Conservation (phyloP, 1,140 invertebrate species). For the Aphelinus atriplicis region DNA sequence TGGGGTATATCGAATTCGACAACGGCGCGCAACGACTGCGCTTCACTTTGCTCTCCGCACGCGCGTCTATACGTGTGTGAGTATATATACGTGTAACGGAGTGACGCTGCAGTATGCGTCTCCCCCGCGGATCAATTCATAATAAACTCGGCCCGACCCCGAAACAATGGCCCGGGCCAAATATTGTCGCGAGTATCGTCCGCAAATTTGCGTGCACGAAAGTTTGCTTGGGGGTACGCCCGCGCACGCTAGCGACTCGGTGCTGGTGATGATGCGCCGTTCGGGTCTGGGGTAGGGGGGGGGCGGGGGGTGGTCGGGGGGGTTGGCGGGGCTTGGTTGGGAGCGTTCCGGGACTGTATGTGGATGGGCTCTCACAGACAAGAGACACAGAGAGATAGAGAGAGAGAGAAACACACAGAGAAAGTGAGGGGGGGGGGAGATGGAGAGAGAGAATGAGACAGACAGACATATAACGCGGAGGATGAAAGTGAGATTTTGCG, state of each 20-base stretch:
- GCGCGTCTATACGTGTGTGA: neutral
- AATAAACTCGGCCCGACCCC: constrained; percentile 56
- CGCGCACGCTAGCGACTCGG: constrained; percentile 44
- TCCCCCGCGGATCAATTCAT: constrained; percentile 60
- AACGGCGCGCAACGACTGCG: constrained; percentile 39
- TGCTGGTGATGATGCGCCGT: constrained; percentile 41
- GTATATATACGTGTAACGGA: constrained; percentile 41
- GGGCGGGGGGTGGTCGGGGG: constrained; percentile 12
- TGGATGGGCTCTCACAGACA: constrained; percentile 18
- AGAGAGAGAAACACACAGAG: constrained; percentile 6
- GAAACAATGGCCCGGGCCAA: constrained; percentile 61
- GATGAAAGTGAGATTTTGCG: constrained; percentile 41
- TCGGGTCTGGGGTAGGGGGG: constrained; percentile 26
- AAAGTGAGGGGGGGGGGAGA: constrained; percentile 39
- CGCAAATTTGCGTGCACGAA: constrained; percentile 61
- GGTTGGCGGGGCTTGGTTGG: constrained; percentile 28
- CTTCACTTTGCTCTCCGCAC: too few relatives aligned
- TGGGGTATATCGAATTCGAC: constrained; percentile 28
- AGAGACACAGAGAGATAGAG: neutral
- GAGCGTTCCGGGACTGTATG: constrained; percentile 19
- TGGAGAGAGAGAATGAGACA: constrained; percentile 13
- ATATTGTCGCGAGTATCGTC: constrained; percentile 59
- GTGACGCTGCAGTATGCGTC: constrained; percentile 61
- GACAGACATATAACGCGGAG: too few relatives aligned
- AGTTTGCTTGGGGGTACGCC: constrained; percentile 41